Percentiles rank a stretch among this genome's conserved stretches.
Conservation (phyloP, 2,888 invertebrate species). For the Xanthia togata region DNA sequence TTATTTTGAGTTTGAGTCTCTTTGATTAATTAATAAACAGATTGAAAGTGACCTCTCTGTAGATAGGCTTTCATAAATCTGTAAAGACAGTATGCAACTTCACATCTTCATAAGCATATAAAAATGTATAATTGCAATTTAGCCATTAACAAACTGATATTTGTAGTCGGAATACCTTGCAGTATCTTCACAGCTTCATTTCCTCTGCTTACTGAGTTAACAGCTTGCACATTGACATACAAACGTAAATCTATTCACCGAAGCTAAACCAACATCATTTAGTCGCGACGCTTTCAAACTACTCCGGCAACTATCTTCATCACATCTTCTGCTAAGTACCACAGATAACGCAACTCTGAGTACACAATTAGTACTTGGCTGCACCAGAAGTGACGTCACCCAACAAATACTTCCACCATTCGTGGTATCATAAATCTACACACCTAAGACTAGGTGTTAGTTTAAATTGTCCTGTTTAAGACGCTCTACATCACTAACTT, state of each 20-base stretch:
- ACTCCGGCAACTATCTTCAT: conserved; percentile 47
- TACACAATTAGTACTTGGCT: conserved; percentile 52
- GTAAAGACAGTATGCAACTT: no score
- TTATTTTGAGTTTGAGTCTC: not conserved
- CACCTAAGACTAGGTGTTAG: conserved; percentile 76
- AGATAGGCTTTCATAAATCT: not conserved
- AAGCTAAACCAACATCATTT: conserved; percentile 54
- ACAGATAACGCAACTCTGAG: conserved; percentile 50
- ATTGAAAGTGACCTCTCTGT: not conserved
- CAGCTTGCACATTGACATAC: conserved; percentile 35
- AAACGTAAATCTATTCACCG: conserved; percentile 48
- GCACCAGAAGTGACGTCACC: conserved; percentile 62
- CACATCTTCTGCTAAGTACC: conserved; percentile 47
- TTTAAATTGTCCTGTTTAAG: conserved; percentile 74
- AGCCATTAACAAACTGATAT: not conserved
- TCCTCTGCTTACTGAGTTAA: conserved; percentile 22
- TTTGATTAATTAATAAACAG: not conserved
- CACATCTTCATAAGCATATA: no score
- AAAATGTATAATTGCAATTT: not conserved
- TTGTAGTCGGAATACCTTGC: not conserved
- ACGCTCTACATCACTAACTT: conserved; percentile 66
- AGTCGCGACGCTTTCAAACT: conserved; percentile 40
- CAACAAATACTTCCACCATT: conserved; percentile 61
- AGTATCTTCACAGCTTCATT: conserved; percentile 32
- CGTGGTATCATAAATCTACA: conserved; percentile 70